phyloP scores from a whole-genome alignment of 2,797 vertebrate genomes.

The Discoglossus pictus region DNA sequence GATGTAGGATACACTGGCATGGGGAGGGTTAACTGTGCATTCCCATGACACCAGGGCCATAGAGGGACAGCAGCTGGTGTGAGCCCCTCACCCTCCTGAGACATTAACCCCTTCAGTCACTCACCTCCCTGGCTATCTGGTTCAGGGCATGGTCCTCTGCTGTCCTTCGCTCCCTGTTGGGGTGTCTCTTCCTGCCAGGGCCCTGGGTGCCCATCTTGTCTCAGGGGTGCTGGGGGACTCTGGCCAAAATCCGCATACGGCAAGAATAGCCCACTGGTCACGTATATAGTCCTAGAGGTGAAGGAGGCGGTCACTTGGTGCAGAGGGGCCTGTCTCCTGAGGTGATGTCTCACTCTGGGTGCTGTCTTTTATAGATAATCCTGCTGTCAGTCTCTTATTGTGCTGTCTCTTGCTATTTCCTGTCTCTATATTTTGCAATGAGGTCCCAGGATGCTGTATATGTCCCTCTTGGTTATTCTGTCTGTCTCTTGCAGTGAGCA shows the following conservation, averaged over 20 bases:
- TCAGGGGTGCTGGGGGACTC: neutral
- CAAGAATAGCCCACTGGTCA: conserved; percentile 27
- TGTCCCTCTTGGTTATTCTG: too few relatives aligned
- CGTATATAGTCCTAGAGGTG: conserved; percentile 48
- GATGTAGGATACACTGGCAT: neutral
- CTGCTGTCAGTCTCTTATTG: too few relatives aligned
- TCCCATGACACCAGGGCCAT: neutral
- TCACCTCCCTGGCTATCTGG: conserved; percentile 90
- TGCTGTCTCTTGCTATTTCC: too few relatives aligned
- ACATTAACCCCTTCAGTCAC: conserved; percentile 29
- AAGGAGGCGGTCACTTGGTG: neutral
- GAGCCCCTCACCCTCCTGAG: neutral
- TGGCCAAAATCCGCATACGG: conserved; percentile 31
- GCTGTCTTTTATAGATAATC: too few relatives aligned
- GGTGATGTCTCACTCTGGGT: too few relatives aligned
- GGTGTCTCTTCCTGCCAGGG: conserved; percentile 83
- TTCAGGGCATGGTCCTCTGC: conserved; percentile 91
- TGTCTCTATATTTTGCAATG: too few relatives aligned
- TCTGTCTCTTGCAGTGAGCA: too few relatives aligned
- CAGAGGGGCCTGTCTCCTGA: too few relatives aligned
- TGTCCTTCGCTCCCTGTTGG: conserved; percentile 82
- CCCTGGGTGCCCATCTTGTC: conserved; percentile 85
- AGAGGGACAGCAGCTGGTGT: neutral
- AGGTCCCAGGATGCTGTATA: too few relatives aligned
- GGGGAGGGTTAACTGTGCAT: neutral